A percentile compares a stretch with the other conserved stretches of the same genome.
These are phyloP conservation scores for Pachycephala philippinensis DNA, from an alignment of 2,113 vertebrate genomes.

Conservation along the genomic window DNA sequence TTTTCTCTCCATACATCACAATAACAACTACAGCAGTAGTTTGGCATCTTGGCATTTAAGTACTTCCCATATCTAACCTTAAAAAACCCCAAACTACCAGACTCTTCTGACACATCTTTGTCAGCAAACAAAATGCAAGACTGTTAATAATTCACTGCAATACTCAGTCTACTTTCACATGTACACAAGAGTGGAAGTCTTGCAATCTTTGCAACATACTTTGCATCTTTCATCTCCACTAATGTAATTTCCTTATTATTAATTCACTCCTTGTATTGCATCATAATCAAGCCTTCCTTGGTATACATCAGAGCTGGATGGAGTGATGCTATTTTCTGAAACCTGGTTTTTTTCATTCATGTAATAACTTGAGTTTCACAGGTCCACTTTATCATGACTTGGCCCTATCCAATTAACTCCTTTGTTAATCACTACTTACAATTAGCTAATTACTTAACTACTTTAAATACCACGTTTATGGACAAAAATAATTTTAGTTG, in stretches of 20 bases:
- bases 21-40: neutral
- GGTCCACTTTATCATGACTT: neutral
- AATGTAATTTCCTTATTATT: neutral
- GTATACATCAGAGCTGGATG: neutral
- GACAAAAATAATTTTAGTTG: neutral
- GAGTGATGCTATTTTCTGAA: neutral
- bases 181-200: neutral
- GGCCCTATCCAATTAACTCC: neutral
- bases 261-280: neutral
- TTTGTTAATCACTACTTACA: neutral
- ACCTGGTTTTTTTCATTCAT: neutral
- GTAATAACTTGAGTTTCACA: neutral
- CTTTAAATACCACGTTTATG: neutral
- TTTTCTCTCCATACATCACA: neutral
- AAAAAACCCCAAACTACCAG: neutral
- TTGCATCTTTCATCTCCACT: neutral
- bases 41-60: neutral
- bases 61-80: neutral
- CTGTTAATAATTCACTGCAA: neutral
- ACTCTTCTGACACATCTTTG: neutral
- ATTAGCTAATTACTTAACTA: neutral
- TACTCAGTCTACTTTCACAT: neutral
- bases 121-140: neutral
- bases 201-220: neutral
- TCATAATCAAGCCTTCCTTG: neutral